phyloP scores from a whole-genome alignment of 2,797 vertebrate genomes.

The Parambassis ranga region DNA sequence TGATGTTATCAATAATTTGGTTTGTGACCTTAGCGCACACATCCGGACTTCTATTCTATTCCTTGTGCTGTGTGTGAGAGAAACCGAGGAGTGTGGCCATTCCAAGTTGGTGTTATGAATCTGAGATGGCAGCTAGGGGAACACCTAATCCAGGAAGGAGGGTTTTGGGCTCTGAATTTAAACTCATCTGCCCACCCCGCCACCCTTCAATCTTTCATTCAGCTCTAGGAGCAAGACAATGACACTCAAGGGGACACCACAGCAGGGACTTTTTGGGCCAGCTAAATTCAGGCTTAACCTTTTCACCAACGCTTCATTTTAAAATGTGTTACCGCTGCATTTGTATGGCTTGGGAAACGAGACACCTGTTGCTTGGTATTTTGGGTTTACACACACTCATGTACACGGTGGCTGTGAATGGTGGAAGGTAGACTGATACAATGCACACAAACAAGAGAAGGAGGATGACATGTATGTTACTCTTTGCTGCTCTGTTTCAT shows the following conservation, averaged over 20 bases:
- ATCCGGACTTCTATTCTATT: not conserved
- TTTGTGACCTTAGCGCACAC: not conserved
- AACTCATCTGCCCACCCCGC: conserved; percentile 14
- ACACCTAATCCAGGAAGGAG: conserved; percentile 65
- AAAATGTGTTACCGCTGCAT: conserved; percentile 42
- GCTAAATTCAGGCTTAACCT: conserved; percentile 74
- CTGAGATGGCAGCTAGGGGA: conserved; percentile 46
- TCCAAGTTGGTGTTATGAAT: conserved; percentile 35
- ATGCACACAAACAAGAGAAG: conserved; percentile 5
- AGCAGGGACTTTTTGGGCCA: conserved; percentile 37
- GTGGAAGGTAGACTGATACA: not conserved
- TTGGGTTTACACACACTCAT: conserved; percentile 50
- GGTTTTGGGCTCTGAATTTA: conserved; percentile 53
- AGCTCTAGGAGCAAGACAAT: conserved; percentile 52
- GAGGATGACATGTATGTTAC: conserved; percentile 43
- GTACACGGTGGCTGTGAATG: not conserved
- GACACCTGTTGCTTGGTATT: conserved; percentile 67
- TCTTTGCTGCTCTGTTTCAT: conserved; percentile 46
- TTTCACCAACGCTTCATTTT: conserved; percentile 59
- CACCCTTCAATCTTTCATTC: not conserved
- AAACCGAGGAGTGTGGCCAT: not conserved
- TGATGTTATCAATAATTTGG: no score
- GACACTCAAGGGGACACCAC: conserved; percentile 44
- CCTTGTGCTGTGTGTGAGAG: not conserved
- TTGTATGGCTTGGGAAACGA: conserved; percentile 46